A percentile compares a stretch with the other conserved stretches of the same genome.
Conservation (phyloP, 2,888 invertebrate genomes). For the Parnassius orleans region DNA sequence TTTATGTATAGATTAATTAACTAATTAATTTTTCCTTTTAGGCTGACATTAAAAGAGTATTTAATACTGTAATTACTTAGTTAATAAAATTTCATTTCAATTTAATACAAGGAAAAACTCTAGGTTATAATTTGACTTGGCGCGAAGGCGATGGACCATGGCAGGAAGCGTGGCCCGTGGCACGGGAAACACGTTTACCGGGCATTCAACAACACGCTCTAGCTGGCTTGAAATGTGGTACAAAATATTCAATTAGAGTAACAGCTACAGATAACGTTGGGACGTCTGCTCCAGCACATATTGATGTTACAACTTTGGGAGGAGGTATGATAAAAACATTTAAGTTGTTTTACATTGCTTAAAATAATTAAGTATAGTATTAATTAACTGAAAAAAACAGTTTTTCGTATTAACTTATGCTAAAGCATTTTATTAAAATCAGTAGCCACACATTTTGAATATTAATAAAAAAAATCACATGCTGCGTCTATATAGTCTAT, state of each 20-base stretch:
- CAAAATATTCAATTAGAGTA: constrained; percentile 89
- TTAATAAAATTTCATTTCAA: background rate
- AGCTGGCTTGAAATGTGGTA: constrained; percentile 90
- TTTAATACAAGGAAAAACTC: background rate
- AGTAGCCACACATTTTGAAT: no score
- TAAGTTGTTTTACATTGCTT: no score
- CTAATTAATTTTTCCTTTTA: no score
- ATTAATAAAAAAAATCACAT: no score
- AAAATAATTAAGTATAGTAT: no score
- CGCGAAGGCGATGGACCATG: constrained; percentile 69
- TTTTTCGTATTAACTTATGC: no score
- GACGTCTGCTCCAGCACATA: constrained; percentile 84
- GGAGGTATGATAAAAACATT: constrained; percentile 53
- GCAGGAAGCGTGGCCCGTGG: constrained; percentile 83
- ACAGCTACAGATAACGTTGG: constrained; percentile 91
- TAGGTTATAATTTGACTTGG: constrained; percentile 78
- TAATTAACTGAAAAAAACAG: no score
- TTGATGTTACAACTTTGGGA: constrained; percentile 82
- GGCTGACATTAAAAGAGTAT: no score
- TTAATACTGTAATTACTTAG: no score
- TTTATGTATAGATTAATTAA: no score
- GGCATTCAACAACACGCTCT: constrained; percentile 83
- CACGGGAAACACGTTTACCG: constrained; percentile 78
- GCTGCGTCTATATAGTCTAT: no score
- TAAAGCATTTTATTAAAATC: no score